Base-by-base conservation (phyloP, 2,888 invertebrate genomes). In the Plutella xylostella region DNA sequence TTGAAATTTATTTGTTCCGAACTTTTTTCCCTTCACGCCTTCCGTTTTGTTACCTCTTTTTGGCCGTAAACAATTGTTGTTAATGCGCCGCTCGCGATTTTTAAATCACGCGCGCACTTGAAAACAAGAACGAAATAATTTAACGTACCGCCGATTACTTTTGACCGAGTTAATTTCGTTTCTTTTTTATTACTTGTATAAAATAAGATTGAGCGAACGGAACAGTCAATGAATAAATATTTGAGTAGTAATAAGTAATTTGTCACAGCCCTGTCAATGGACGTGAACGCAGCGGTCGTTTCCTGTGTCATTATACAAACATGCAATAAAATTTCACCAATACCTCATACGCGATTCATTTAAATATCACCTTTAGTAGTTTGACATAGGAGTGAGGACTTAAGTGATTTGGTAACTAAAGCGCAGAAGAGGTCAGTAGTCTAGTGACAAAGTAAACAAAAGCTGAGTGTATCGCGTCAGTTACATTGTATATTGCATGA, bases 401-500 rank as follows among this genome's bases (percentile, higher is more conserved):
- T 11, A 34, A 22, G 33, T 33, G 31, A n/a, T n/a, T n/a, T n/a
- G n/a, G n/a, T n/a, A n/a, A n/a, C n/a, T n/a, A n/a, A n/a, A n/a
- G n/a, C n/a, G n/a, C n/a, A n/a, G n/a, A n/a, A 53, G 61, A 64
- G 68, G 70, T 72, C 68, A 69, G 68, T 67, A n/a, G 68, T 68
- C 60, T 66, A 62, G 63, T 63, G 64, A 61, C 61, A 60, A 55
- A 55, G 63, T 71, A 76, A 74, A 76, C 71, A 74, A n/a, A n/a
- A n/a, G n/a, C n/a, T n/a, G n/a, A n/a, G 22, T 40, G 39, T 42
- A 17, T 31, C 31, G 21, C 42, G 42, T 42, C 41, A 41, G 67
- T 68, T 75, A 76, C 79, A 77, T 71, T 76, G 78, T 80, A 74
- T 71, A 77, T 72, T 55, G 54, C 69, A 72, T 72, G 72, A 73